Percentiles rank a stretch among this genome's conserved stretches.
These are phyloP conservation scores for Puma concolor DNA, from an alignment of 2,113 vertebrate genomes.

Conservation along the genomic window DNA sequence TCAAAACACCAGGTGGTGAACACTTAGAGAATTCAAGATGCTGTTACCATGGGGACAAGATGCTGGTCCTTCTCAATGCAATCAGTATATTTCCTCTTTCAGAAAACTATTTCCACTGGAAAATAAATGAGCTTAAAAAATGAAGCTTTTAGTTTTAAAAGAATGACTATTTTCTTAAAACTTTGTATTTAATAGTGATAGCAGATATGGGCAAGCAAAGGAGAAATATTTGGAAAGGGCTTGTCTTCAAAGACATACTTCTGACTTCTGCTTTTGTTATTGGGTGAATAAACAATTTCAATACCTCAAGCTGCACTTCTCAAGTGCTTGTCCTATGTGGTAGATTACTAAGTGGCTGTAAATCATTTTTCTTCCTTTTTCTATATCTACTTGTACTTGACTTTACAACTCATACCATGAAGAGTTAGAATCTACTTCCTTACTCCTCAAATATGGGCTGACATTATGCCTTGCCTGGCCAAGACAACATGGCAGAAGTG, in stretches of 20 bases:
- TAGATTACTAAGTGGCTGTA: not conserved
- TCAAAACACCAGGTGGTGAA: conserved; percentile 67
- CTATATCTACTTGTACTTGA: not conserved
- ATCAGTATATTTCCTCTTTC: conserved; percentile 68
- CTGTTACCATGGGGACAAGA: conserved; percentile 77
- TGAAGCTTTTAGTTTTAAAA: conserved; percentile 53
- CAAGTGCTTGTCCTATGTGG: not conserved
- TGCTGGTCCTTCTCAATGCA: conserved; percentile 54
- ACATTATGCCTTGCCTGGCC: not conserved
- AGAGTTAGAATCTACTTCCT: not conserved
- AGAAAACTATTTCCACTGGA: conserved; percentile 48
- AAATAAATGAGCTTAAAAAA: conserved; percentile 66
- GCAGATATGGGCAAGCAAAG: not conserved
- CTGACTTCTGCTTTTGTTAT: not conserved
- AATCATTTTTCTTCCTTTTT: conserved; percentile 16
- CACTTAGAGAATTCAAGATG: conserved; percentile 66
- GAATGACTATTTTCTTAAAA: conserved; percentile 45
- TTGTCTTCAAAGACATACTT: conserved; percentile 6
- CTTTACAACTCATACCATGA: not conserved
- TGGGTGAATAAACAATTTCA: not conserved
- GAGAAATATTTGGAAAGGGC: not conserved
- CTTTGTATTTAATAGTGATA: conserved; percentile 25
- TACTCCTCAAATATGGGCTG: not conserved
- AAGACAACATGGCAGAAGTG: not conserved
- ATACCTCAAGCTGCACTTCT: not conserved